Conservation (phyloP, 2,888 invertebrate genomes). For the Calameuta filiformis region DNA sequence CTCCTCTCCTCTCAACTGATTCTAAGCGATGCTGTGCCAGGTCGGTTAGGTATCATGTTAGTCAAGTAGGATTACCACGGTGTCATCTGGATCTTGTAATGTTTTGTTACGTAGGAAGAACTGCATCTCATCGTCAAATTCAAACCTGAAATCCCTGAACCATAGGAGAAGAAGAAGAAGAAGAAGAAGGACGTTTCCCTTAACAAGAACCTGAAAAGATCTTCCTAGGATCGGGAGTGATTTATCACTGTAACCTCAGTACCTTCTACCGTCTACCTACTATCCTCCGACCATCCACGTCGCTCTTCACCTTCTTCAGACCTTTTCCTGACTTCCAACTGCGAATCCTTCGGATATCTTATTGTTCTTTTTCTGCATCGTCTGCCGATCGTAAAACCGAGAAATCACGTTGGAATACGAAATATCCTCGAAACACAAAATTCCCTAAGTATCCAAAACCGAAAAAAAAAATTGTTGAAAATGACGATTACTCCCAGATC, state of each 20-base stretch:
- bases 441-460: background rate
- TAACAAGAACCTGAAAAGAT: slow-evolving; percentile 62
- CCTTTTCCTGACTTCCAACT: slow-evolving; percentile 24
- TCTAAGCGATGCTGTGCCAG: slow-evolving; percentile 1
- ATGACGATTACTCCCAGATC: background rate
- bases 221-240: slow-evolving; percentile 59
- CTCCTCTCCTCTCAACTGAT: slow-evolving; percentile 1
- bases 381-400: background rate
- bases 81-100: slow-evolving; percentile 58
- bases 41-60: slow-evolving; percentile 41
- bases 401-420: background rate
- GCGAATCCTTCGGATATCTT: background rate
- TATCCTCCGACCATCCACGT: slow-evolving; percentile 33
- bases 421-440: background rate
- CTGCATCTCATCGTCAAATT: slow-evolving; percentile 48
- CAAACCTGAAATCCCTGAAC: slow-evolving; percentile 22
- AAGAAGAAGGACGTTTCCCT: slow-evolving; percentile 55
- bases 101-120: slow-evolving; percentile 58
- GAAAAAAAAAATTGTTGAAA: background rate
- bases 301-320: slow-evolving; percentile 35
- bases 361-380: background rate
- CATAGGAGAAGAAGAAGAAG: slow-evolving; percentile 38
- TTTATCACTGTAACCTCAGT: slow-evolving; percentile 57
- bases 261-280: slow-evolving; percentile 13
- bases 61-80: slow-evolving; percentile 55